Percentiles rank a stretch among this genome's conserved stretches.
Evolutionary conservation across 2,888 invertebrate species (phyloP).

Genomic region (Beris chalybata): DNA sequence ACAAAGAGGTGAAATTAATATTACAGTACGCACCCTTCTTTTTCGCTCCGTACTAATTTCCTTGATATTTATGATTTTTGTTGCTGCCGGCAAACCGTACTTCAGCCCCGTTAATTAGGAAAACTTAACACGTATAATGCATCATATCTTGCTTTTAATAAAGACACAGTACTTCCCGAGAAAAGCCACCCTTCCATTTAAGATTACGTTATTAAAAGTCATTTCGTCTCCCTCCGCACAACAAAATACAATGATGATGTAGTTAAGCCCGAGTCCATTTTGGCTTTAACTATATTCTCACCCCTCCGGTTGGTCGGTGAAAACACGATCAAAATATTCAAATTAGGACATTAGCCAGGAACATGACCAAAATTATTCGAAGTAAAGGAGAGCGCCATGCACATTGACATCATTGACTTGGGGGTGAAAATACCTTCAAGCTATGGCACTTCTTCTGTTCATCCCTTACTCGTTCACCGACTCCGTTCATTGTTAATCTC

Average conservation of each 20-base stretch:
- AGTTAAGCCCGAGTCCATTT: conserved; percentile 3
- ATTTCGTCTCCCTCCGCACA: conserved; percentile 1
- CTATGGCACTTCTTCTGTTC: neutral
- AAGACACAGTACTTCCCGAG: conserved; percentile 7
- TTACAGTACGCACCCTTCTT: too few species aligned
- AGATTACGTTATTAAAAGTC: neutral
- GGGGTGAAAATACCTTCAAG: conserved; percentile 27
- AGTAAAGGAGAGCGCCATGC: conserved; percentile 9
- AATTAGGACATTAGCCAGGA: conserved; percentile 28
- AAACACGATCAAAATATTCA: conserved; percentile 30
- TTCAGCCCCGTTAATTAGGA: conserved; percentile 7
- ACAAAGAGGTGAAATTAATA: too few species aligned
- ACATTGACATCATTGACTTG: neutral
- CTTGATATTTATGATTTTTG: too few species aligned
- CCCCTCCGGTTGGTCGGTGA: neutral
- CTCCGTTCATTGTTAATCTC: conserved; percentile 31
- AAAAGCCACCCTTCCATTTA: conserved; percentile 5
- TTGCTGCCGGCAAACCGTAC: neutral
- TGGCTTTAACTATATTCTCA: conserved; percentile 1
- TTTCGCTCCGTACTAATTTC: too few species aligned
- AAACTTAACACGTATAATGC: conserved; percentile 4
- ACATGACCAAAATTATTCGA: conserved; percentile 30
- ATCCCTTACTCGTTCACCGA: too few species aligned
- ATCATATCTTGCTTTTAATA: conserved; percentile 23
- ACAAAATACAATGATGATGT: neutral